A percentile compares a stretch with the other conserved stretches of the same genome.
phyloP scores from a whole-genome alignment of 2,888 invertebrate species.

The Germaria angustata region DNA sequence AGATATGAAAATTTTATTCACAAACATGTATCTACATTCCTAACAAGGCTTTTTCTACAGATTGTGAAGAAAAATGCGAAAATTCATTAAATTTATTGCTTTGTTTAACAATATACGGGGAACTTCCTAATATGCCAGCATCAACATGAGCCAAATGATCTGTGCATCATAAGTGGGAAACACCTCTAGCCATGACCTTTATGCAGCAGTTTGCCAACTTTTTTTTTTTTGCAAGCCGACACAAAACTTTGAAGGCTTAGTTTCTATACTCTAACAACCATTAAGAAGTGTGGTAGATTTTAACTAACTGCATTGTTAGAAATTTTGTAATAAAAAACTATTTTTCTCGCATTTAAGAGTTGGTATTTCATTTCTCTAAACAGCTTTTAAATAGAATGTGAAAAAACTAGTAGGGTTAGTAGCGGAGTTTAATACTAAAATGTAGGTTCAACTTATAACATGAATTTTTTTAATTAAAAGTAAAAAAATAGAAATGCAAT shows the following conservation, averaged over 20 bases:
- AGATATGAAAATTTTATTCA: background rate
- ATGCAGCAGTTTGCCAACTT: conserved; percentile 3
- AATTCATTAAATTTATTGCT: background rate
- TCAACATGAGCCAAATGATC: background rate
- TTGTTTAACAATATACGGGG: background rate
- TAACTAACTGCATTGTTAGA: background rate
- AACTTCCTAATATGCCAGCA: background rate
- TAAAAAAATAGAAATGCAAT: no score
- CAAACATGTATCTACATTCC: background rate
- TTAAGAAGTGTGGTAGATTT: background rate
- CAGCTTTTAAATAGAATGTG: conserved; percentile 2
- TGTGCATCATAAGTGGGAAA: conserved; percentile 13
- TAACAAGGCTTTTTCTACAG: background rate
- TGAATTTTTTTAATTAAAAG: no score
- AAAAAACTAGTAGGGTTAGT: background rate
- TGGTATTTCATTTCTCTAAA: background rate
- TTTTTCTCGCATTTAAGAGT: conserved; percentile 9
- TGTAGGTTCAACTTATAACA: no score
- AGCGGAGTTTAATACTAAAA: no score
- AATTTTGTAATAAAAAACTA: background rate
- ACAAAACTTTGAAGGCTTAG: background rate
- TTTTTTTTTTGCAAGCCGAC: background rate
- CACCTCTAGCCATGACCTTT: conserved; percentile 46
- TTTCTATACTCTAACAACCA: conserved; percentile 18
- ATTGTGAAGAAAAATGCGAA: background rate